Conservation (phyloP, 2,888 invertebrate genomes). For the Andricus quercusramuli region DNA sequence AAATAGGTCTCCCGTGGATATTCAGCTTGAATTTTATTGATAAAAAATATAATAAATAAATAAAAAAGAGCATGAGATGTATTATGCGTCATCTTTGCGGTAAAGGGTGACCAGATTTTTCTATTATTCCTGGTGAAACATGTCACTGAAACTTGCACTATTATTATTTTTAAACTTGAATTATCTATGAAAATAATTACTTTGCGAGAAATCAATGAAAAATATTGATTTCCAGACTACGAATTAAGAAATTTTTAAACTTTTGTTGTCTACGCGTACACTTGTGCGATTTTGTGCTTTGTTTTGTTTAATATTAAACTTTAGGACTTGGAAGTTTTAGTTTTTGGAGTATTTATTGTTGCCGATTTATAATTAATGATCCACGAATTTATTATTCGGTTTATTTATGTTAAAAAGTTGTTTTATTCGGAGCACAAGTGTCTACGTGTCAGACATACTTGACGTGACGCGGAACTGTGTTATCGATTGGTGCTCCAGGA, state of each 20-base stretch:
- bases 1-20: not conserved
- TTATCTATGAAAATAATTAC: not conserved
- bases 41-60: constrained; percentile 22
- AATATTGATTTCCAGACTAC: not conserved
- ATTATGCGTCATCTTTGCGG: not conserved
- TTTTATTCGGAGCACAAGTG: constrained; percentile 41
- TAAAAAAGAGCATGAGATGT: not conserved
- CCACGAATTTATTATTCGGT: constrained; percentile 26
- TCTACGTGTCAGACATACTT: constrained; percentile 45
- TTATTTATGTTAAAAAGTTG: constrained; percentile 18
- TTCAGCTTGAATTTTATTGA: constrained; percentile 13
- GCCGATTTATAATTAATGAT: not conserved
- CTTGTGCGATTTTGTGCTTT: not conserved
- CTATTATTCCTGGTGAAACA: not conserved
- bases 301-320: not conserved
- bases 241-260: not conserved
- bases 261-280: not conserved
- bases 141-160: not conserved
- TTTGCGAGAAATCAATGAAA: not conserved
- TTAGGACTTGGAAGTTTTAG: not conserved
- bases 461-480: constrained; percentile 26
- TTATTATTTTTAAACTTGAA: not conserved
- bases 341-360: not conserved
- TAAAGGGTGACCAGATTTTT: not conserved
- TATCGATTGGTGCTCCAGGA: not conserved